Evolutionary conservation across 2,113 vertebrate species (phyloP).

Genomic region (Bombycilla garrulus): DNA sequence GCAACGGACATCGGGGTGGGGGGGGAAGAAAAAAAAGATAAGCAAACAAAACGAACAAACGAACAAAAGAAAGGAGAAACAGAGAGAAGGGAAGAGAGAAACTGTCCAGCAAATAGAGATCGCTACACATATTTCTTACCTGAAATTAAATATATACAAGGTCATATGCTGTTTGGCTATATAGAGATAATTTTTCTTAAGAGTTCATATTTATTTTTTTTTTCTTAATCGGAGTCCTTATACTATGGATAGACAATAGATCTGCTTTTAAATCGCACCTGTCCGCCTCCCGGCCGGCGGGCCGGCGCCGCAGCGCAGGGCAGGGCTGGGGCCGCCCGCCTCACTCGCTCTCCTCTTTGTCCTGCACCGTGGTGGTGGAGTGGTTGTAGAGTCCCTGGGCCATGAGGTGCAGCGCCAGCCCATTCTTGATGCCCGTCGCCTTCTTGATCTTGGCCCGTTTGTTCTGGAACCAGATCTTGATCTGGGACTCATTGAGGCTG

Average conservation of each 20-base stretch:
- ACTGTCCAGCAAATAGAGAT: slow-evolving; percentile 84
- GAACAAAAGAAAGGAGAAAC: slow-evolving; percentile 14
- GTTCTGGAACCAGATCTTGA: slow-evolving; percentile 95
- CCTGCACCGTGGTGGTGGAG: slow-evolving; percentile 93
- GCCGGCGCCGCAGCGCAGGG: not conserved
- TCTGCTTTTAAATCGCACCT: slow-evolving; percentile 87
- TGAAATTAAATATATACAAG: slow-evolving; percentile 98
- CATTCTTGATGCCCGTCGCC: slow-evolving; percentile 87
- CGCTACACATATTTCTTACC: slow-evolving; percentile 85
- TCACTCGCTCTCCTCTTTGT: slow-evolving; percentile 94
- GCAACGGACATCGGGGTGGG: not conserved
- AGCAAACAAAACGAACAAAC: slow-evolving; percentile 45
- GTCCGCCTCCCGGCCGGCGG: slow-evolving; percentile 66
- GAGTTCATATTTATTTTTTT: slow-evolving; percentile 69
- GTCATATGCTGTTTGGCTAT: slow-evolving; percentile 94
- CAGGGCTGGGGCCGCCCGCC: slow-evolving; percentile 3
- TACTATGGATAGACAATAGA: slow-evolving; percentile 88
- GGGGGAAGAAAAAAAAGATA: not conserved
- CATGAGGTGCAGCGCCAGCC: slow-evolving; percentile 90
- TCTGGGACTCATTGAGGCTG: slow-evolving; percentile 90
- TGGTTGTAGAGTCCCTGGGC: slow-evolving; percentile 94
- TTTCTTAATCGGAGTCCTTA: slow-evolving; percentile 77
- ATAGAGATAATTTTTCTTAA: slow-evolving; percentile 84
- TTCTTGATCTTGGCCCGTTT: slow-evolving; percentile 93
- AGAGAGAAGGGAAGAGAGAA: slow-evolving; percentile 48